Evolutionary conservation across 2,888 invertebrate species (phyloP), one percentile per base, ranked within the genome.

Genomic region (Meandrusa payeni): DNA sequence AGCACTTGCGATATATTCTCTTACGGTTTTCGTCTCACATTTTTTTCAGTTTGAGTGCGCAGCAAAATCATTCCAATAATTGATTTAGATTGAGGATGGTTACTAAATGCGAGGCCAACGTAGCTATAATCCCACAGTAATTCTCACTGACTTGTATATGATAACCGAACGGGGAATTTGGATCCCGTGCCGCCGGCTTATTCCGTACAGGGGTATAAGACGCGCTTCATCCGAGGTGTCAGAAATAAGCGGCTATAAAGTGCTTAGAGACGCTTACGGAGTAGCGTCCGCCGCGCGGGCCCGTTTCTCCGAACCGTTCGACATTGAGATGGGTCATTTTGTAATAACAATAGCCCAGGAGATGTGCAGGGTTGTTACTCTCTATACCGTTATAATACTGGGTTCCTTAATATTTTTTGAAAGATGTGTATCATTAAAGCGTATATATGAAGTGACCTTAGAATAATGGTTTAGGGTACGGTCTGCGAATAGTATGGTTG

Each of bases 261-360:
- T 68, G 74, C 64, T 75, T 67, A 65, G 66, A 74, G 76, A 74
- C 69, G 69, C 72, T 74, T 76, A 70, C 53, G 64, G 52, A 59
- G 46, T 28, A 12, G 34, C 39, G 23, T 38, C 33, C 23, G 31
- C n/a, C 24, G 28, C 33, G 50, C 50, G 64, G 64, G 61, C 59
- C 51, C 53, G 54, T 53, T 83, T 82, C 81, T 59, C 61, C 69
- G 83, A 83, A 78, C 54, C 64, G 57, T 64, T 68, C 78, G 86
- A 83, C 86, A 80, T 86, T 86, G 83, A 86, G 83, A 85, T 79
- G 85, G 86, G 86, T 85, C 80, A 72, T 83, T 83, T 81, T 80
- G 69, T 82, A 78, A 76, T 79, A 82, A 82, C 76, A 80, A 83
- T 76, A 73, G 70, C 63, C 34, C n/a, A n/a, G 1, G 55, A 56